A percentile compares a stretch with the other conserved stretches of the same genome.
Conservation (phyloP, 1,140 invertebrate genomes). For the Zaprionus camerounensis region DNA sequence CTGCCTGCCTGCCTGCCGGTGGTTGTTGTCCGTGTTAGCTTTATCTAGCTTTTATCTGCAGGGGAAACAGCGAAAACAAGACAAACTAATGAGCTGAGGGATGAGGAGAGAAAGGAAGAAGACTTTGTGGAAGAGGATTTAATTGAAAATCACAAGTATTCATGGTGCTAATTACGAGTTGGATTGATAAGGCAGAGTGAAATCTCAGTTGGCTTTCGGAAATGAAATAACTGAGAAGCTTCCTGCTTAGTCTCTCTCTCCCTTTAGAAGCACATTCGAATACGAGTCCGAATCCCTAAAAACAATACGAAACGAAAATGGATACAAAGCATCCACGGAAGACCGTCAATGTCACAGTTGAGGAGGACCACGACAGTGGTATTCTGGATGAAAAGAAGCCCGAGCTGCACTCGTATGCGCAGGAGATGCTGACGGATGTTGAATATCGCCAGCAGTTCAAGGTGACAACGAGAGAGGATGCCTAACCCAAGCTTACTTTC, state of each 20-base stretch:
- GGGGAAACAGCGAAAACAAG: slow-evolving; percentile 36
- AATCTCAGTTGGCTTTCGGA: neutral
- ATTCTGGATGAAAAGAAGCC: slow-evolving; percentile 5
- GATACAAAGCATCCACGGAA: slow-evolving; percentile 7
- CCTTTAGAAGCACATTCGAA: neutral
- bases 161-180: slow-evolving; percentile 17
- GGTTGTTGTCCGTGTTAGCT: slow-evolving; percentile 55
- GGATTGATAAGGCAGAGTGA: slow-evolving; percentile 6
- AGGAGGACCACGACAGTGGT: neutral
- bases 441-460: slow-evolving; percentile 50
- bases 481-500: neutral
- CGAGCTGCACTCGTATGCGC: slow-evolving; percentile 32
- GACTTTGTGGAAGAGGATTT: slow-evolving; percentile 8
- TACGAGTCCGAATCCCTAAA: neutral
- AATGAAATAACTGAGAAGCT: neutral
- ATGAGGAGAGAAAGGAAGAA: neutral
- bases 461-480: slow-evolving; percentile 13
- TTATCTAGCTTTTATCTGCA: slow-evolving; percentile 73
- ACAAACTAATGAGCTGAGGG: slow-evolving; percentile 21
- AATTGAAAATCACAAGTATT: slow-evolving; percentile 51
- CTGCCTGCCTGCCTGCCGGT: slow-evolving; percentile 19
- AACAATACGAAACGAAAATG: slow-evolving; percentile 1
- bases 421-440: slow-evolving; percentile 40
- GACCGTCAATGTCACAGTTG: slow-evolving; percentile 40
- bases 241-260: neutral